phyloP scores from a whole-genome alignment of 2,797 vertebrate genomes.

The Chromis chromis region DNA sequence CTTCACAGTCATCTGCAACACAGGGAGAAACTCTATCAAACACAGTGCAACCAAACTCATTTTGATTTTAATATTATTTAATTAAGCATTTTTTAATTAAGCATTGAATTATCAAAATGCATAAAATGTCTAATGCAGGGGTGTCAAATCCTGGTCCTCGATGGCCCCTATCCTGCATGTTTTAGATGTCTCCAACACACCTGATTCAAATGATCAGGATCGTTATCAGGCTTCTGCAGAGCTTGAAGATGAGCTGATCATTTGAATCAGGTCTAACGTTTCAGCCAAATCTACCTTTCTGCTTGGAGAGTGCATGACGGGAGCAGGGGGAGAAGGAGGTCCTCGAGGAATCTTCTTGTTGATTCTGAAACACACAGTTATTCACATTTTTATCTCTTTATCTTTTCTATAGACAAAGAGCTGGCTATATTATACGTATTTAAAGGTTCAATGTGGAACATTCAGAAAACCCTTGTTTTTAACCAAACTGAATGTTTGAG shows the following conservation, averaged over 20 bases:
- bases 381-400: background rate
- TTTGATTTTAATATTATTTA: too few species aligned
- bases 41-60: background rate
- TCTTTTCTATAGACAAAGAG: background rate
- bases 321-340: constrained; percentile 96
- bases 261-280: too few species aligned
- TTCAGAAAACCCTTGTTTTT: too few species aligned
- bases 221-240: too few species aligned
- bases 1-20: constrained; percentile 96
- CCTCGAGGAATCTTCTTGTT: constrained; percentile 99
- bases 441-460: background rate
- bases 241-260: too few species aligned
- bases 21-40: constrained; percentile 12
- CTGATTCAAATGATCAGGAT: too few species aligned
- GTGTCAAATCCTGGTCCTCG: too few species aligned
- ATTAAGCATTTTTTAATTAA: rapidly evolving
- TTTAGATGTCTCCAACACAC: too few species aligned
- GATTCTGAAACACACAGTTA: constrained; percentile 85
- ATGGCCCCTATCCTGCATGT: too few species aligned
- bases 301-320: constrained; percentile 98
- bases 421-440: background rate
- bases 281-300: constrained; percentile 89
- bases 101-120: background rate
- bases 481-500: too few species aligned
- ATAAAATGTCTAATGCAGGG: background rate